Base-by-base conservation (phyloP, 2,888 invertebrate species). In the Drosophila greeni region DNA sequence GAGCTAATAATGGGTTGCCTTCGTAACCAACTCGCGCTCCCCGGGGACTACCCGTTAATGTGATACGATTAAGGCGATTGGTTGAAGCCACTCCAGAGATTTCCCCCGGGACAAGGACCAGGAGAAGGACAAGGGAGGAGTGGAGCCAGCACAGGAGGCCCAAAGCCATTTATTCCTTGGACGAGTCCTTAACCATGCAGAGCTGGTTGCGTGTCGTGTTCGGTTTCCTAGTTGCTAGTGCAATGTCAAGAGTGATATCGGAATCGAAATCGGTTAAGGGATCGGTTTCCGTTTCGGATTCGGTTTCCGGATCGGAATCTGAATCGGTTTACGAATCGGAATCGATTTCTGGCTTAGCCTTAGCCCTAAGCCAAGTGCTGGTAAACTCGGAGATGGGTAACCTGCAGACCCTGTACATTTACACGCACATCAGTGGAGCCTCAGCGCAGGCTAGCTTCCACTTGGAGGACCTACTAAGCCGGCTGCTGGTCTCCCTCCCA, bases 361-460 rank as follows among this genome's bases (percentile, higher is more conserved):
- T 31, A 6, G 48, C 66, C 0, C 26, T 66, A 42, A 54, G 59
- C 7, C n/a, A 58, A 34, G 71, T 70, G 11, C 11, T 76, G 24
- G 37, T 33, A 5, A 49, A 78, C 5, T 73, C 84, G 29, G 61
- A 70, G 59, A 77, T 82, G 81, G 66, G 61, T 14, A 24, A 24
- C 1, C 45, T 62, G 8, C 47, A 60, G 18, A 73, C 79, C 2
- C 56, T 83, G 9, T 58, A 81, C 18, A 66, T 81, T 0, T 56
- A 81, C 48, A 24, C 69, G n/a, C 48, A 78, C 34, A 37, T 36
- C 33, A 69, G 64, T 29, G 33, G 39, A 5, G 1, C 11, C 18
- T 34, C 55, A 14, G n/a, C 52, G 9, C 1, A 42, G 26, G 11
- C 45, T 11, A 53, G 54, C 9, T 34, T 18, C 6, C 55, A 66